Base-by-base conservation (phyloP, 2,113 vertebrate species). In the Tachuris rubrigastra region DNA sequence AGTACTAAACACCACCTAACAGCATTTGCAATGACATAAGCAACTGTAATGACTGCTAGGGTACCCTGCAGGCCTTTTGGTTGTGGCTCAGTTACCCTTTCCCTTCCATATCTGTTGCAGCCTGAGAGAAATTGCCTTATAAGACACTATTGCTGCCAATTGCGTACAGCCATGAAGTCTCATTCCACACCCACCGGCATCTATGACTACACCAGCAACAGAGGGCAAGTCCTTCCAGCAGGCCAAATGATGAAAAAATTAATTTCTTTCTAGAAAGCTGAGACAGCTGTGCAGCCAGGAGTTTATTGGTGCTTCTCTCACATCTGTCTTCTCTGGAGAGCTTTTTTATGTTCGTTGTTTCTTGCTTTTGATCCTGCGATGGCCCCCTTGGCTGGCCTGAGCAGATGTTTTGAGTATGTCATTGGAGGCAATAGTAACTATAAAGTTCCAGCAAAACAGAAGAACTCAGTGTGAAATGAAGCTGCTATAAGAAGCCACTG, bases 231-330 rank as follows among this genome's bases (percentile, higher is more conserved):
- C 23, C 33, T 73, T 75, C 67, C 49, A 66, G 20, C 17, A 60
- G n/a, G 22, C 25, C 55, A 77, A 73, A 44, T 31, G 3, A 53
- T 65, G 58, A 42, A 89, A 76, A 42, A 89, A 76, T 66, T 47
- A 0, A 49, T 69, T 94, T 95, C 14, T 66, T 90, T 52, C 37
- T 53, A 92, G 37, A 46, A 92, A 93, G 49, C 39, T 85, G 68
- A 91, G 18, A 24, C 14, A 50, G 14, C 9, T 39, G 11, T 44
- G 20, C n/a, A 68, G 10, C 9, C 49, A 76, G 62, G 17, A 79
- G 14, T 76, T 82, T 52, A 33, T 35, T 42, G 27, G 18, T 72
- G 7, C 2, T 90, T 87, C 30, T 59, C 42, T 56, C 73, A 39
- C 21, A 52, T 73, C 24, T 14, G 1, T 52, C 41, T 73, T 76